A percentile compares a stretch with the other conserved stretches of the same genome.
phyloP scores from a whole-genome alignment of 2,888 invertebrate genomes.

The Amblyjoppa fuscipennis region DNA sequence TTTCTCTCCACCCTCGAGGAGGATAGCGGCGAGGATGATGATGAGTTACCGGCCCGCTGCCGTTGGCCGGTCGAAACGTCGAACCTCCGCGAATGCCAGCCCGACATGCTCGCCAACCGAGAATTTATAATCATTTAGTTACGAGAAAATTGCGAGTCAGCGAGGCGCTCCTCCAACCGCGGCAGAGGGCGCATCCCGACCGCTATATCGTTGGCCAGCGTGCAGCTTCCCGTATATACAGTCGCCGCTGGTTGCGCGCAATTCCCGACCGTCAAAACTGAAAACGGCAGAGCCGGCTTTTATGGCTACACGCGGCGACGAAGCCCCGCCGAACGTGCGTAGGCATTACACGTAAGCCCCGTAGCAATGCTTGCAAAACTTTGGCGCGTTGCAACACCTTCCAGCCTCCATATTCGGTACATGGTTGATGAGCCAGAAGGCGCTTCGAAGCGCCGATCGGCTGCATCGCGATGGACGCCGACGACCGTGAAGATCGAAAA shows the following conservation, averaged over 20 bases:
- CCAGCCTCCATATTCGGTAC: conserved; percentile 51
- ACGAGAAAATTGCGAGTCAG: conserved; percentile 79
- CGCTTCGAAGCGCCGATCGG: neutral
- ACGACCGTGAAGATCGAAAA: conserved; percentile 13
- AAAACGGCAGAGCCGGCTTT: conserved; percentile 70
- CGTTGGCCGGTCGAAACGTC: conserved; percentile 32
- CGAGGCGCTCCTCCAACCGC: conserved; percentile 46
- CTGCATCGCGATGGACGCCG: conserved; percentile 38
- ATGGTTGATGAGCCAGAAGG: conserved; percentile 3
- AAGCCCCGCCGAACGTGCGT: conserved; percentile 32
- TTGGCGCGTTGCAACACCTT: conserved; percentile 19
- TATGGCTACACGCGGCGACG: conserved; percentile 66
- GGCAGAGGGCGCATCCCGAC: conserved; percentile 13
- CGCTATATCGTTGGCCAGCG: conserved; percentile 16
- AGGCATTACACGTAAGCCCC: conserved; percentile 29
- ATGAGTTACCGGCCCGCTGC: conserved; percentile 32
- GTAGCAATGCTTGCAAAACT: conserved; percentile 28
- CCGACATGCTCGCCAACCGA: conserved; percentile 77
- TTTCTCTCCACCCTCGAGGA: conserved; percentile 28
- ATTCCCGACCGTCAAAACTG: conserved; percentile 74
- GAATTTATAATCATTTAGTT: conserved; percentile 84
- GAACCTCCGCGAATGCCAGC: conserved; percentile 65
- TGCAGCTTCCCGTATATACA: conserved; percentile 51
- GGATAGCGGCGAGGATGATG: conserved; percentile 16
- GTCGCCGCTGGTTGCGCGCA: conserved; percentile 64